Conservation (phyloP, 1,140 invertebrate species). For the Heliconius melpomene region DNA sequence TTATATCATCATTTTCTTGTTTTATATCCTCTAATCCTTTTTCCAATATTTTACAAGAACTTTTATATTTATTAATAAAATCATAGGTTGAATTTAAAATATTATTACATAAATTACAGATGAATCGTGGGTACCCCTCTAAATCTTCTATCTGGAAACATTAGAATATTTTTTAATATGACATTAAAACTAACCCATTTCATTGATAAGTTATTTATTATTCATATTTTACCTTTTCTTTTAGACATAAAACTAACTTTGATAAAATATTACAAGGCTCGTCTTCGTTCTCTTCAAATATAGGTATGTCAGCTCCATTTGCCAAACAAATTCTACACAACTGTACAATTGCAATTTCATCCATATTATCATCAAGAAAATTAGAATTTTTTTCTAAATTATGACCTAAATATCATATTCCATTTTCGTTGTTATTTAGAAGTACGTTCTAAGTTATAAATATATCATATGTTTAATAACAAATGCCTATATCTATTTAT, state of each 20-base stretch:
- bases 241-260: conserved; percentile 58
- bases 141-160: conserved; percentile 67
- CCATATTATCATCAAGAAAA: conserved; percentile 17
- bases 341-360: conserved; percentile 27
- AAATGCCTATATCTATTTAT: not conserved
- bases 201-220: not conserved
- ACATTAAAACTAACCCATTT: not conserved
- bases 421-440: not conserved
- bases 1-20: conserved; percentile 48
- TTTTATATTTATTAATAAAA: conserved; percentile 65
- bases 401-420: not conserved
- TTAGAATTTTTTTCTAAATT: not conserved
- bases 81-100: conserved; percentile 51
- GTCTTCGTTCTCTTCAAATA: conserved; percentile 55
- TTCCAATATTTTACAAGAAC: conserved; percentile 58
- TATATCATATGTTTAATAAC: conserved; percentile 13
- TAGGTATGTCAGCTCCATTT: conserved; percentile 54
- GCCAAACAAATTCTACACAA: conserved; percentile 67
- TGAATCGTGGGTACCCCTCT: conserved; percentile 60
- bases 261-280: conserved; percentile 41
- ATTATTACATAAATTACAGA: conserved; percentile 61
- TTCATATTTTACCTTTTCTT: conserved; percentile 51
- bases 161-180: conserved; percentile 8
- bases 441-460: not conserved
- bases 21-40: conserved; percentile 54